Evolutionary conservation across 2,797 vertebrate species (phyloP).

Genomic region (Nyctibius grandis): DNA sequence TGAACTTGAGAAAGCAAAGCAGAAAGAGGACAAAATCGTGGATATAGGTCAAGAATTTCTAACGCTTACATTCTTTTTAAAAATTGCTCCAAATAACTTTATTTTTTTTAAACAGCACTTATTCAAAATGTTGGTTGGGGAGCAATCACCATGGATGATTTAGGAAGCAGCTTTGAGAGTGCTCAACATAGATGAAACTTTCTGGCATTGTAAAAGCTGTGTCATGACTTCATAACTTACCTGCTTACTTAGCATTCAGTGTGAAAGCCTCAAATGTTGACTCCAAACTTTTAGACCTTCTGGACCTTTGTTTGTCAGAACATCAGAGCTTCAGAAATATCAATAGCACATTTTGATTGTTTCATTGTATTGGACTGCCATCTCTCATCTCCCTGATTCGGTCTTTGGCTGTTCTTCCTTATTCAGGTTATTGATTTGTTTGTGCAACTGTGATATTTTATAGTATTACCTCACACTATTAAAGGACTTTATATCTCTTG

Average conservation of each 20-base stretch:
- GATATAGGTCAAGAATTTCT: not conserved
- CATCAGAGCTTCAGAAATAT: not conserved
- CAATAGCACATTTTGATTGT: not conserved
- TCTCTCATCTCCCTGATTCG: not conserved
- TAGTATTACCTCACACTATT: not conserved
- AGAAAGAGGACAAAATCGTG: not conserved
- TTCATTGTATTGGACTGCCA: not conserved
- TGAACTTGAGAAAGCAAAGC: not conserved
- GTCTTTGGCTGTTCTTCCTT: not conserved
- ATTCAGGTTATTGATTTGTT: slow-evolving; percentile 4
- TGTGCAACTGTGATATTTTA: not conserved
- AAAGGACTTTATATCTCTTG: not conserved
- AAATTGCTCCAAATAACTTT: not conserved
- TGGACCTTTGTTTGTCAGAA: not conserved
- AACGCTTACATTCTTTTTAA: not conserved
- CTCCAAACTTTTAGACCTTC: not conserved
- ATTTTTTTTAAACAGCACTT: not conserved
- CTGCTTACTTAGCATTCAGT: not conserved
- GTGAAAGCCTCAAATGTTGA: not conserved
- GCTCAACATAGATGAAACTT: not conserved
- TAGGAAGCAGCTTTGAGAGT: not conserved
- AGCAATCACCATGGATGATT: not conserved
- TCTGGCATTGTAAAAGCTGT: not conserved
- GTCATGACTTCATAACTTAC: not conserved
- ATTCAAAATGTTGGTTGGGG: not conserved